Conservation (phyloP, 2,888 invertebrate genomes). For the Latrodectus hesperus region DNA sequence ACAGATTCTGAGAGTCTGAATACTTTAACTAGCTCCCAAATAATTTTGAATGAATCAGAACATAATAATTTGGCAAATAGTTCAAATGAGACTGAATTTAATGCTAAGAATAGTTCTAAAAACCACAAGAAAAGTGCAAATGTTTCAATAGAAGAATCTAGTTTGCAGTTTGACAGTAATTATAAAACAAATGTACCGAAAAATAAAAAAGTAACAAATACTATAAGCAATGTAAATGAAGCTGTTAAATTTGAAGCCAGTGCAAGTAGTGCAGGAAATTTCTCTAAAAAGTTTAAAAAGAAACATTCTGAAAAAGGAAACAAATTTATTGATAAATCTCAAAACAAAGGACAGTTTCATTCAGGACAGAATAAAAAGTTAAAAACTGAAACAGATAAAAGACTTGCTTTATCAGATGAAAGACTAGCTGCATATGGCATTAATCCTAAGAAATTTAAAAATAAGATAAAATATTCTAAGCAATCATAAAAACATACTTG, state of each 20-base stretch:
- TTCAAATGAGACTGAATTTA: no score
- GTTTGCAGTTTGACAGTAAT: no score
- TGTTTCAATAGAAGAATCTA: no score
- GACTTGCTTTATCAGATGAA: conserved; percentile 81
- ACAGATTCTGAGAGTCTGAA: no score
- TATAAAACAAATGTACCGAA: no score
- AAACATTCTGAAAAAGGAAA: background rate
- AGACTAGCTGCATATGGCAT: conserved; percentile 92
- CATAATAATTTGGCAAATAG: no score
- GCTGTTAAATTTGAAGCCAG: background rate
- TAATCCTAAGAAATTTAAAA: conserved; percentile 90
- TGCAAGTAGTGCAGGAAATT: background rate
- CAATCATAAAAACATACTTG: background rate
- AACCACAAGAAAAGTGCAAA: no score
- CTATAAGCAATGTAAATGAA: no score
- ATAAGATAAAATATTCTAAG: conserved; percentile 81
- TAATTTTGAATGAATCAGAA: no score
- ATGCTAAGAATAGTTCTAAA: no score
- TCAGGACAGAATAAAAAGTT: background rate
- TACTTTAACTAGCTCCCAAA: no score
- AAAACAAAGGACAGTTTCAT: background rate
- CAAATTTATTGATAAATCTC: background rate
- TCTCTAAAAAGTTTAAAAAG: background rate
- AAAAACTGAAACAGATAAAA: conserved; percentile 65
- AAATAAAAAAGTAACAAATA: no score